Percentiles rank a stretch among this genome's conserved stretches.
Evolutionary conservation across 2,888 invertebrate genomes (phyloP).

Genomic region (Drosophila colorata): DNA sequence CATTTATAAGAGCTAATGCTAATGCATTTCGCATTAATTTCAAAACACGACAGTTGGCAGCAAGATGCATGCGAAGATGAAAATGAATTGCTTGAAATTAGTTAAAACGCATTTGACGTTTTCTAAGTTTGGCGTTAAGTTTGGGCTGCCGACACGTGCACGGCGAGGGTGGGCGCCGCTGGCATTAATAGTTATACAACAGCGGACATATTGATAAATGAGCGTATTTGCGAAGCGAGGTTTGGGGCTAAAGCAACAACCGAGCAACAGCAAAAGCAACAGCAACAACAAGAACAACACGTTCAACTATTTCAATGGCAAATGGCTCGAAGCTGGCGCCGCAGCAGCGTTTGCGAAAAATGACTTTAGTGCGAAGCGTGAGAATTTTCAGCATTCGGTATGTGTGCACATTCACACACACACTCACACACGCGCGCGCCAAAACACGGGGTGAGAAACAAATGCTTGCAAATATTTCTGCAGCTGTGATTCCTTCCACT

Average conservation of each 20-base stretch:
- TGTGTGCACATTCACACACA: conserved; percentile 12
- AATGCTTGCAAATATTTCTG: conserved; percentile 77
- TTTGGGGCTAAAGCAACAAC: conserved; percentile 25
- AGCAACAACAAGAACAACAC: conserved; percentile 30
- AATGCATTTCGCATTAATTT: conserved; percentile 74
- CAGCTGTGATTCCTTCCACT: conserved; percentile 72
- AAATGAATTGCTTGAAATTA: conserved; percentile 77
- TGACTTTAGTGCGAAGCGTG: conserved; percentile 75
- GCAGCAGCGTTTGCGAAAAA: conserved; percentile 61
- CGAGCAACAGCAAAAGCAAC: no score
- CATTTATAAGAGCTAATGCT: conserved; percentile 64
- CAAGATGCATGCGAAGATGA: conserved; percentile 64
- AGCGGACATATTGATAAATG: conserved; percentile 84
- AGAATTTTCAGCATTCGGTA: conserved; percentile 60
- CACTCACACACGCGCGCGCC: conserved; percentile 15
- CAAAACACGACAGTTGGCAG: conserved; percentile 54
- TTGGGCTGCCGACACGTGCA: conserved; percentile 46
- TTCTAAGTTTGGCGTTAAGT: conserved; percentile 62
- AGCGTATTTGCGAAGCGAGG: conserved; percentile 68
- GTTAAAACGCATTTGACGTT: conserved; percentile 75
- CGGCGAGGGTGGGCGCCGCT: conserved; percentile 14
- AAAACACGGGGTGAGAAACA: conserved; percentile 59
- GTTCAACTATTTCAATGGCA: conserved; percentile 72
- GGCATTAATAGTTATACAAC: conserved; percentile 82
- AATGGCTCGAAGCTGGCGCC: conserved; percentile 54